phyloP scores from a whole-genome alignment of 1,140 invertebrate genomes.

The Periplaneta americana region DNA sequence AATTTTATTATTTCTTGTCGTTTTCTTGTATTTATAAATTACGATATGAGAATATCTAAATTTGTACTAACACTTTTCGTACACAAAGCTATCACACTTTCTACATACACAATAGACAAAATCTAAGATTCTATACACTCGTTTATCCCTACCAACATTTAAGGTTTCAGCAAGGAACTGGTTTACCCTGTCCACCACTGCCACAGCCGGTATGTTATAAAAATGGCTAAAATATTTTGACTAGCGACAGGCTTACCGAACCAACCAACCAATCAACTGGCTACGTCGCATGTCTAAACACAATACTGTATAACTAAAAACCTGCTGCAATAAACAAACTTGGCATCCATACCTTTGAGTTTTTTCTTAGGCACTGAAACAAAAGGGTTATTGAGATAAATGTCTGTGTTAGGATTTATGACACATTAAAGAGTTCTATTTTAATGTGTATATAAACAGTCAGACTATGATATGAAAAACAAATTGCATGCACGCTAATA shows the following conservation, averaged over 20 bases:
- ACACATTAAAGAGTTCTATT: neutral
- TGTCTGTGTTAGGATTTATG: conserved; percentile 1
- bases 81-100: neutral
- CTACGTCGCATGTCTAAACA: neutral
- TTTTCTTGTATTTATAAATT: no score
- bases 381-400: conserved; percentile 37
- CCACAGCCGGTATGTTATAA: neutral
- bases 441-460: neutral
- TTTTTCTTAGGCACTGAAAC: conserved; percentile 70
- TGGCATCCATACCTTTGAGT: conserved; percentile 52
- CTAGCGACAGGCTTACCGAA: neutral
- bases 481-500: neutral
- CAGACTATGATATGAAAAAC: neutral
- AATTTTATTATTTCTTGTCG: no score
- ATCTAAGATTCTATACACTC: neutral
- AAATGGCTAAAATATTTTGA: neutral
- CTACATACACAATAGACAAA: neutral
- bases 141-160: neutral
- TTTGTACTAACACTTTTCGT: neutral
- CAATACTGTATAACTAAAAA: neutral
- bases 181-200: neutral
- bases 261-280: neutral
- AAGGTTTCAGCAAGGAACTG: neutral
- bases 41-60: no score
- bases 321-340: neutral